phyloP scores from a whole-genome alignment of 2,888 invertebrate genomes.

The Ornithoptera alexandrae region DNA sequence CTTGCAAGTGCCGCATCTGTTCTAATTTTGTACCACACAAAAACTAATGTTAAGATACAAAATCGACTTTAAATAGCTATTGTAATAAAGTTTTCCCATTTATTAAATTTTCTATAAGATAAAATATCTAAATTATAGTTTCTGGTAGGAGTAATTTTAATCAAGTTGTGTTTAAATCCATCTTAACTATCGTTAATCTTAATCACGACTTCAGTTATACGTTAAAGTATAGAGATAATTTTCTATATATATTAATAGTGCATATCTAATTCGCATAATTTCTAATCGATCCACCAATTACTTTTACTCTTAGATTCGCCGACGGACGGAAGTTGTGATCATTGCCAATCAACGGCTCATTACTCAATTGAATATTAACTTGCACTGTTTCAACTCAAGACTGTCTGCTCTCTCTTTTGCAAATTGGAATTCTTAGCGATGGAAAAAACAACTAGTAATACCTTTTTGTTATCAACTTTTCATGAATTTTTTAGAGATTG shows the following conservation, averaged over 20 bases:
- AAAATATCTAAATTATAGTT: background rate
- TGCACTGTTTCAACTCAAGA: slow-evolving; percentile 27
- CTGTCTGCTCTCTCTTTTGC: background rate
- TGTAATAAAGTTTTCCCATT: too few relatives aligned
- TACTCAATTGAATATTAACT: slow-evolving; percentile 45
- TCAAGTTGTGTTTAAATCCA: too few relatives aligned
- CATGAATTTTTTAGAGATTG: background rate
- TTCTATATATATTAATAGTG: background rate
- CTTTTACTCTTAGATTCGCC: slow-evolving; percentile 47
- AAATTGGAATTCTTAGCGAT: too few relatives aligned
- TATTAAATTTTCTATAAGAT: background rate
- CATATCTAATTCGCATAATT: slow-evolving; percentile 28
- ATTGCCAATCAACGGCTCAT: slow-evolving; percentile 43
- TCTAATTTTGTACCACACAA: background rate
- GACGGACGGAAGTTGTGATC: slow-evolving; percentile 42
- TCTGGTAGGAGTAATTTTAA: too few relatives aligned
- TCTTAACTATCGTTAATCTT: too few relatives aligned
- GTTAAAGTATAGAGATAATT: background rate
- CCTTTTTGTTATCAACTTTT: background rate
- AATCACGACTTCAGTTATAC: too few relatives aligned
- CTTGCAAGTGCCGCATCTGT: slow-evolving; percentile 9
- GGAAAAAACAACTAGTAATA: too few relatives aligned
- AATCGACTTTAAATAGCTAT: too few relatives aligned
- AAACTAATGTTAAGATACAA: background rate
- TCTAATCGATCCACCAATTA: slow-evolving; percentile 43